Percentiles rank a stretch among this genome's conserved stretches.
These are phyloP conservation scores for Psephotus haematonotus DNA, from an alignment of 2,113 vertebrate genomes.

Conservation along the genomic window DNA sequence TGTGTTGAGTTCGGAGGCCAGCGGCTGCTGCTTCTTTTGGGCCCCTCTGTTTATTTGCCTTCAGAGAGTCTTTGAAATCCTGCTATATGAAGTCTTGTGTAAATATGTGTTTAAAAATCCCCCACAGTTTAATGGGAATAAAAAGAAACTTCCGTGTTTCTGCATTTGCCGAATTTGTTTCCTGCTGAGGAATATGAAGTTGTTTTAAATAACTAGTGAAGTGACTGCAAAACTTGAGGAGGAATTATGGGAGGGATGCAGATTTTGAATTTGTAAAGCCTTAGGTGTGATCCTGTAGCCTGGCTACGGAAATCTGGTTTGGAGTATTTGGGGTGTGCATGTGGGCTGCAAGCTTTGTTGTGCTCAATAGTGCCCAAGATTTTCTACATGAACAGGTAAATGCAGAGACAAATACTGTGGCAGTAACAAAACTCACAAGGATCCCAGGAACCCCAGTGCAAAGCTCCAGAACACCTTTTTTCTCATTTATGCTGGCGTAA, in stretches of 20 bases:
- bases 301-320: not conserved
- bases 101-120: not conserved
- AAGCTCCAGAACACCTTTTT: not conserved
- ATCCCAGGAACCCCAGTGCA: not conserved
- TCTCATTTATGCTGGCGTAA: not conserved
- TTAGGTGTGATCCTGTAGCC: not conserved
- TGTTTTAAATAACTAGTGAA: not conserved
- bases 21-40: not conserved
- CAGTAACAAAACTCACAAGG: not conserved
- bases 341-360: not conserved
- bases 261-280: not conserved
- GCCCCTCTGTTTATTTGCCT: slow-evolving; percentile 42
- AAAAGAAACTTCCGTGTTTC: not conserved
- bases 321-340: not conserved
- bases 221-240: not conserved
- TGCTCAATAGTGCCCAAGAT: not conserved
- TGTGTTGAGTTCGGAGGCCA: not conserved
- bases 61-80: slow-evolving; percentile 32
- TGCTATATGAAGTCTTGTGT: slow-evolving; percentile 1
- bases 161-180: not conserved
- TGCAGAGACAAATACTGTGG: not conserved
- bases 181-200: not conserved
- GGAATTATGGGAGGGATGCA: not conserved
- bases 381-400: not conserved
- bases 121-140: not conserved